Evolutionary conservation across 2,888 invertebrate species (phyloP).

Genomic region (Gari tellinella): DNA sequence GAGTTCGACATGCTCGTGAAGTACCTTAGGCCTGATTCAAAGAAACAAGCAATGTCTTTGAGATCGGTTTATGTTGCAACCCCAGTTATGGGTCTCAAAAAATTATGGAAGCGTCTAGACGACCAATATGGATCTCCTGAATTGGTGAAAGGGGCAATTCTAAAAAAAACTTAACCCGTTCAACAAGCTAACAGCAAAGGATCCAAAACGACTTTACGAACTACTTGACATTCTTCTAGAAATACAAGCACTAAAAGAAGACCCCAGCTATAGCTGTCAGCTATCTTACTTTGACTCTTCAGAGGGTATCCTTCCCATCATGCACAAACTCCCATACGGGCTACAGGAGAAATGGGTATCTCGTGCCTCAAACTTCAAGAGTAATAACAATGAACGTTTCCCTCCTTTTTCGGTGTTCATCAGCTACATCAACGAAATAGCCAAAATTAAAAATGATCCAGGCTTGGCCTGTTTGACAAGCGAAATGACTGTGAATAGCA

Average conservation of each 20-base stretch:
- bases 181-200: slow-evolving; percentile 6
- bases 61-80: slow-evolving; percentile 22
- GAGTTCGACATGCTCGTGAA: too few species aligned
- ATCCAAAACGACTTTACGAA: slow-evolving; percentile 8
- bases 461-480: neutral
- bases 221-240: slow-evolving; percentile 16
- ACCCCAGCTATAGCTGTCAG: slow-evolving; percentile 8
- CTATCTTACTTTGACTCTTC: slow-evolving; percentile 29
- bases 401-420: slow-evolving; percentile 26
- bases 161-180: slow-evolving; percentile 11
- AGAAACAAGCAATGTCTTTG: slow-evolving; percentile 27
- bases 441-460: slow-evolving; percentile 29
- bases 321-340: slow-evolving; percentile 31
- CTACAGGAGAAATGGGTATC: slow-evolving; percentile 37
- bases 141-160: slow-evolving; percentile 14
- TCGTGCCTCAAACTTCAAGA: slow-evolving; percentile 20
- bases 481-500: neutral
- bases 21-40: slow-evolving; percentile 39
- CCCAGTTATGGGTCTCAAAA: slow-evolving; percentile 15
- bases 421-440: slow-evolving; percentile 21
- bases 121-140: slow-evolving; percentile 45
- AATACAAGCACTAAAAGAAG: slow-evolving; percentile 12
- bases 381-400: slow-evolving; percentile 5
- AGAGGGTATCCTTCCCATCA: slow-evolving; percentile 19
- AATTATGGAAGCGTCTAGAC: slow-evolving; percentile 39